Evolutionary conservation across 2,888 invertebrate genomes (phyloP).

Genomic region (Coelopa pilipes): DNA sequence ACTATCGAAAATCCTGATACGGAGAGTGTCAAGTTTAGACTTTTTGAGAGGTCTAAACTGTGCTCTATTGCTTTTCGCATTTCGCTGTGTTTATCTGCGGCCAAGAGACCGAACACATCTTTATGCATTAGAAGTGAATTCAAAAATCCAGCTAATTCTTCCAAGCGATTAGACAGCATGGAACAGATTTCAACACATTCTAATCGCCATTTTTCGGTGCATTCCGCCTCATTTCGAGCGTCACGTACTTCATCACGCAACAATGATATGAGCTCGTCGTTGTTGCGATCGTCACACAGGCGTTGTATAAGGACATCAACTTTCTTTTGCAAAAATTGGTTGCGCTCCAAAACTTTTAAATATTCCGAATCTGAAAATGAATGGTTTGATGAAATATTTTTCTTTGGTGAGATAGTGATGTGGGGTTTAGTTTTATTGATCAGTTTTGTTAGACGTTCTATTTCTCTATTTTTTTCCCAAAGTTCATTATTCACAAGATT

Average conservation of each 20-base stretch:
- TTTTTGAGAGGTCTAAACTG: constrained; percentile 70
- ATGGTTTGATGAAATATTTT: constrained; percentile 45
- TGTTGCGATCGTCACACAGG: constrained; percentile 51
- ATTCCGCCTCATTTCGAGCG: constrained; percentile 56
- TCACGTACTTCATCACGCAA: constrained; percentile 55
- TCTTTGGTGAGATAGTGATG: constrained; percentile 43
- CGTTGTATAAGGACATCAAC: constrained; percentile 60
- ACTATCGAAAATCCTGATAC: constrained; percentile 63
- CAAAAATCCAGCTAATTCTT: constrained; percentile 73
- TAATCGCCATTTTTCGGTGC: constrained; percentile 60
- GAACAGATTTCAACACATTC: constrained; percentile 63
- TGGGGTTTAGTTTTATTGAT: constrained; percentile 38
- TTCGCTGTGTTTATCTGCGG: constrained; percentile 68
- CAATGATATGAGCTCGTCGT: constrained; percentile 50
- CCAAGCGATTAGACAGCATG: constrained; percentile 69
- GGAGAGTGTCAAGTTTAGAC: constrained; percentile 66
- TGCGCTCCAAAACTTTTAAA: constrained; percentile 58
- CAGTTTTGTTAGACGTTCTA: constrained; percentile 68
- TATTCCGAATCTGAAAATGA: constrained; percentile 62
- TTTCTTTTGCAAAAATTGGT: constrained; percentile 61
- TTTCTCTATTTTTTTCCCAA: constrained; percentile 71
- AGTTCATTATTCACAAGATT: constrained; percentile 71
- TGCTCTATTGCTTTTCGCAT: constrained; percentile 70
- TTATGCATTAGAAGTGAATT: constrained; percentile 71
- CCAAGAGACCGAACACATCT: constrained; percentile 69